Base-by-base conservation (phyloP, 2,113 vertebrate species). In the Epinephelus cyanopodus region DNA sequence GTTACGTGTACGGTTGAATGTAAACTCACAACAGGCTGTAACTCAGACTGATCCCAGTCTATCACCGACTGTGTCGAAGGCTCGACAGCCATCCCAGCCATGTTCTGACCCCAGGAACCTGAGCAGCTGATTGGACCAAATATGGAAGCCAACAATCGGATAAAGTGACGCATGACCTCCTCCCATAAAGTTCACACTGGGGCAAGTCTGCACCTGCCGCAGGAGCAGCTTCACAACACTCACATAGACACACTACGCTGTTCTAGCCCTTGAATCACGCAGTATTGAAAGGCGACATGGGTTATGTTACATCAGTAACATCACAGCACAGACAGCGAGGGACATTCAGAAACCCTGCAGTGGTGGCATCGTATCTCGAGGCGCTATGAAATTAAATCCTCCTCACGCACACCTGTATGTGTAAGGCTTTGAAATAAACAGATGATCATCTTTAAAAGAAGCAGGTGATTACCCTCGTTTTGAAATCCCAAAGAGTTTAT, bases 201-300 rank as follows among this genome's bases (percentile, higher is more conserved):
- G 90, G 82, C 91, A 89, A 85, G 89, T 79, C 87, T 87, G 90
- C 92, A 93, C 89, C 92, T 93, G 92, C 93, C 82, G 57, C 56
- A 45, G 62, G 58, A 66, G 69, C 64, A n/a, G 66, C 78, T 50
- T 63, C 47, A 68, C 54, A 77, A 69, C 57, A 73, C 71, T 53
- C 79, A 75, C 83, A 85, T 79, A 80, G 57, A 68, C 21, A 86
- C 75, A 64, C 29, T 47, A 50, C 56, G 47, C 65, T 74, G 79
- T 61, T 50, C 65, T 54, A 48, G 60, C 63, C 29, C 48, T 70
- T 8, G 73, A 63, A 56, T 69, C 84, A 78, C 47, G 66, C 29
- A 1, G 74, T n/a, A 77, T 63, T 56, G 33, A 82, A 83, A 80
- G 67, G 71, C 72, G 47, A 56, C 74, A 57, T 45, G 66, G 88